phyloP scores from a whole-genome alignment of 2,888 invertebrate species.

The Hipparchia sbordonii region DNA sequence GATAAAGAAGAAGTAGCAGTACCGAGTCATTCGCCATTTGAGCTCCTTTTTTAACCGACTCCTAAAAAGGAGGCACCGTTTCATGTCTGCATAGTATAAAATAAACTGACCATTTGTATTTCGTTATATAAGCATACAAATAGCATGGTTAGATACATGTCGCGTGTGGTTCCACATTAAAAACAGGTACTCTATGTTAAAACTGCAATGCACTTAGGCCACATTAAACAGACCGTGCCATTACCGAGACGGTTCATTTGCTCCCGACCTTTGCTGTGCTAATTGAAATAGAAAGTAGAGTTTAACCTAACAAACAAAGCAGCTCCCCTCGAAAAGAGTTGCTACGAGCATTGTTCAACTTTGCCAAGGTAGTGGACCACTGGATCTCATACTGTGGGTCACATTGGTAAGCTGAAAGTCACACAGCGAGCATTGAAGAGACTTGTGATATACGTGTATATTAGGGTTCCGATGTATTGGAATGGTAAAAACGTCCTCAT shows the following conservation, averaged over 20 bases:
- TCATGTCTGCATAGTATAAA: no score
- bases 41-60: no score
- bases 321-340: not conserved
- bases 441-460: no score
- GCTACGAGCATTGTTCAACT: no score
- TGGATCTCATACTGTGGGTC: not conserved
- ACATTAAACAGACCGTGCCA: slow-evolving; percentile 23
- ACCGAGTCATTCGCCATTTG: no score
- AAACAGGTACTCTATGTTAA: slow-evolving; percentile 4
- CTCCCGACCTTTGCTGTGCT: slow-evolving; percentile 30
- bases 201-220: slow-evolving; percentile 11
- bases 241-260: slow-evolving; percentile 25
- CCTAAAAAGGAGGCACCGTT: no score
- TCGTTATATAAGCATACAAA: not conserved
- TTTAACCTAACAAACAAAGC: slow-evolving; percentile 16
- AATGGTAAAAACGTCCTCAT: no score
- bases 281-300: slow-evolving; percentile 40
- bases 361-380: slow-evolving; percentile 2
- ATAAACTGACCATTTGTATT: not conserved
- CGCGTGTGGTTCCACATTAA: slow-evolving; percentile 7
- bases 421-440: no score
- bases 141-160: not conserved
- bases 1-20: no score
- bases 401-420: no score
- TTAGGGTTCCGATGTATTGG: no score